These are phyloP conservation scores for Heteromyza rotundicornis DNA, from an alignment of 2,888 invertebrate species.

Conservation along the genomic window DNA sequence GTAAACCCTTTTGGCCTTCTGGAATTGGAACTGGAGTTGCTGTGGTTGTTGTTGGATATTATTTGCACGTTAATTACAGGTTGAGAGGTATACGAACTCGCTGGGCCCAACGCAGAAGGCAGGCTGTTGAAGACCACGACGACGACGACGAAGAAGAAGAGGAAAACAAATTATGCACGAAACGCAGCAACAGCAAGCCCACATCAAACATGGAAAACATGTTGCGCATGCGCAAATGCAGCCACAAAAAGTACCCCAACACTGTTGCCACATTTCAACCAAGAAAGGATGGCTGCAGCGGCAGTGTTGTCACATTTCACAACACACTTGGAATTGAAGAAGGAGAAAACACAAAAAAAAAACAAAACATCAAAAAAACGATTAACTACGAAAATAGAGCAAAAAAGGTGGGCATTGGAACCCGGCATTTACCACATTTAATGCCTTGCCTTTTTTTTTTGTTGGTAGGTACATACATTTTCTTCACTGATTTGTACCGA, in stretches of 20 bases:
- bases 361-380: too few relatives aligned
- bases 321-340: too few relatives aligned
- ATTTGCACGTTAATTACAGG: slow-evolving; percentile 49
- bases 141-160: neutral
- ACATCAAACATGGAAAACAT: neutral
- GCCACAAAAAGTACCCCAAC: too few relatives aligned
- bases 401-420: too few relatives aligned
- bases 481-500: neutral
- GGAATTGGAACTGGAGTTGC: slow-evolving; percentile 13
- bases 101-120: slow-evolving; percentile 19
- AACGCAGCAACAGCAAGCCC: neutral
- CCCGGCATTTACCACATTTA: too few relatives aligned
- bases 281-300: too few relatives aligned
- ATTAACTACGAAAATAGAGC: too few relatives aligned
- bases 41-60: neutral
- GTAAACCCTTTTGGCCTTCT: slow-evolving; percentile 9
- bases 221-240: neutral
- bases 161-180: neutral
- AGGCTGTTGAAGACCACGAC: neutral
- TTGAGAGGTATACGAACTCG: slow-evolving; percentile 53
- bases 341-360: too few relatives aligned
- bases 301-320: too few relatives aligned
- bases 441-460: neutral
- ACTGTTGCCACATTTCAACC: too few relatives aligned
- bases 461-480: neutral